Base-by-base conservation (phyloP, 2,888 invertebrate species). In the Empis livida region DNA sequence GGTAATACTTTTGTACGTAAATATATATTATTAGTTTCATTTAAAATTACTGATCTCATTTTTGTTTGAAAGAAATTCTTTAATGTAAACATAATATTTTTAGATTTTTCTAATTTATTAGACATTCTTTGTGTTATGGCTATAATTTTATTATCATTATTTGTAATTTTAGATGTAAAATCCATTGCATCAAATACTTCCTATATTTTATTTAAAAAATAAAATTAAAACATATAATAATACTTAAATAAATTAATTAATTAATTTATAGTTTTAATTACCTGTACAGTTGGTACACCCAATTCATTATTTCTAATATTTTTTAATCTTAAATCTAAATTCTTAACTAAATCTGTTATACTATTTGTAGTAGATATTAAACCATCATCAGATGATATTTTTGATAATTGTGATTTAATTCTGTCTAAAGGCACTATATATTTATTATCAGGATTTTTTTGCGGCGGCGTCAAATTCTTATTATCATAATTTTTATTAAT, bases 151-250 rank as follows among this genome's bases (percentile, higher is more conserved):
- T 53, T 48, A 4, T 16, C 47, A 44, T 54, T 51, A 43, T 51
- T 53, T 6, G 49, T 42, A 10, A 49, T 49, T 27, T 50, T 49
- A 20, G 56, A 56, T 5, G 56, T 57, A 23, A 63, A 63, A 44
- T 67, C 63, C 55, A 67, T 60, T 0, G 67, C 62, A 49, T 70
- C 69, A 38, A 68, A 67, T 48, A 68, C 64, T 61, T 67, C 67
- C 67, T 67, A 45, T 0, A 55, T 53, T n/a, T n/a, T n/a, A n/a
- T n/a, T n/a, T n/a, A 10, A 38, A 37, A 42, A 43, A 47, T 1
- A 44, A 42, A 42, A 20, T 23, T 27, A 20, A 15, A 30, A 0
- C n/a, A 47, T 47, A 14, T 39, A 14, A 11, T 10, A 30, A 16
- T 20, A n/a, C n/a, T n/a, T n/a, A n/a, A n/a, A n/a, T n/a, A 35